Conservation (phyloP, 2,797 vertebrate species). For the Halcyon smyrnensis region DNA sequence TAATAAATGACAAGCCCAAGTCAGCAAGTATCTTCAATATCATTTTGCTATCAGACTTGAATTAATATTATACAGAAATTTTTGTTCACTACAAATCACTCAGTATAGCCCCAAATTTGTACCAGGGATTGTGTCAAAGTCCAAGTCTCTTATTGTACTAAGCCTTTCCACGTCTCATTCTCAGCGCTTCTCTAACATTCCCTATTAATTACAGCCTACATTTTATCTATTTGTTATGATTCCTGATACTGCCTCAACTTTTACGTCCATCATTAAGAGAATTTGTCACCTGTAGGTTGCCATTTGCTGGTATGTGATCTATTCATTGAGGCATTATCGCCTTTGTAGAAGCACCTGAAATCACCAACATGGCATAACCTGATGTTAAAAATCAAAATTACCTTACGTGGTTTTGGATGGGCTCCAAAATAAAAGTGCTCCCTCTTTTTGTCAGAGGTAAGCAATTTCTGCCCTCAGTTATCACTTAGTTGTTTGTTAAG, state of each 20-base stretch:
- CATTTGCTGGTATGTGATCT: accelerated
- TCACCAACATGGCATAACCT: background rate
- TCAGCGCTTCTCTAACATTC: background rate
- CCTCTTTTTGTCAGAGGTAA: background rate
- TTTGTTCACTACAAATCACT: background rate
- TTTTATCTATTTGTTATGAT: background rate
- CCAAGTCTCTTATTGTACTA: background rate
- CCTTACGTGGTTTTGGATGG: background rate
- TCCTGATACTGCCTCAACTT: background rate
- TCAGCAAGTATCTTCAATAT: background rate
- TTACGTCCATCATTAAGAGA: background rate
- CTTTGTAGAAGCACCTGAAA: background rate
- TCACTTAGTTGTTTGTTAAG: background rate
- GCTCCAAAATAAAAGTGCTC: background rate
- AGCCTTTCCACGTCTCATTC: background rate
- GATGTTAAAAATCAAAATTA: background rate
- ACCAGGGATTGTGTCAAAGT: background rate
- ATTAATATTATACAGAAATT: background rate
- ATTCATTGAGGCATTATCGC: background rate
- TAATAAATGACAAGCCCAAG: background rate
- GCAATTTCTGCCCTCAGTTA: background rate
- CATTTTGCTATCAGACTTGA: background rate
- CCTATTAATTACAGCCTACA: background rate
- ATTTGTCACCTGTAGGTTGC: background rate
- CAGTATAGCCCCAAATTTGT: background rate